phyloP scores from a whole-genome alignment of 53 echinoderm and acorn worm species.

The Echinarachnius parma region DNA sequence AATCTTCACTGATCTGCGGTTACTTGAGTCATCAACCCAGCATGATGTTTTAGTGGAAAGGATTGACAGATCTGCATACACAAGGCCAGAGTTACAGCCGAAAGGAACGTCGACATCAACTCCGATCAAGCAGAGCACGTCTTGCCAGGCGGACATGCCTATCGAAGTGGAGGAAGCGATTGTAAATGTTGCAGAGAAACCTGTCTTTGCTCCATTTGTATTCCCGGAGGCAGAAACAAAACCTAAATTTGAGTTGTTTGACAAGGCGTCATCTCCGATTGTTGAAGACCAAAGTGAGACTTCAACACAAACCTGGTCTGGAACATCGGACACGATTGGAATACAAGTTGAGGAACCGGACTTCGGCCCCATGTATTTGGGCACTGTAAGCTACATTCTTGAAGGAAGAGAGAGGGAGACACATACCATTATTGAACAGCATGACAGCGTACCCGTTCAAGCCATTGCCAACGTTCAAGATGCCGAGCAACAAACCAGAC shows the following conservation, averaged over 20 bases:
- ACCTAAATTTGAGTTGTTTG: neutral
- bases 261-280: slow-evolving; percentile 43
- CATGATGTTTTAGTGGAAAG: neutral
- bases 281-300: slow-evolving; percentile 9
- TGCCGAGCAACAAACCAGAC: slow-evolving; percentile 44
- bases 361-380: slow-evolving; percentile 27
- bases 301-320: slow-evolving; percentile 38
- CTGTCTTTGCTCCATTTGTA: slow-evolving; percentile 37
- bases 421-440: slow-evolving; percentile 12
- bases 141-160: slow-evolving; percentile 38
- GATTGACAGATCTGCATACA: slow-evolving; percentile 26
- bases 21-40: slow-evolving; percentile 50
- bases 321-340: slow-evolving; percentile 9
- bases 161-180: slow-evolving; percentile 44
- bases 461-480: slow-evolving; percentile 7
- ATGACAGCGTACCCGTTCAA: neutral
- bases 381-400: slow-evolving; percentile 21
- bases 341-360: slow-evolving; percentile 45
- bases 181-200: slow-evolving; percentile 24
- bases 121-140: neutral
- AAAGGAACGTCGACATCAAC: slow-evolving; percentile 27
- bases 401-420: slow-evolving; percentile 36
- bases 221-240: slow-evolving; percentile 37
- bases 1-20: neutral
- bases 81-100: slow-evolving; percentile 6